Evolutionary conservation across 2,888 invertebrate genomes (phyloP).

Genomic region (Ophion ventricosus): DNA sequence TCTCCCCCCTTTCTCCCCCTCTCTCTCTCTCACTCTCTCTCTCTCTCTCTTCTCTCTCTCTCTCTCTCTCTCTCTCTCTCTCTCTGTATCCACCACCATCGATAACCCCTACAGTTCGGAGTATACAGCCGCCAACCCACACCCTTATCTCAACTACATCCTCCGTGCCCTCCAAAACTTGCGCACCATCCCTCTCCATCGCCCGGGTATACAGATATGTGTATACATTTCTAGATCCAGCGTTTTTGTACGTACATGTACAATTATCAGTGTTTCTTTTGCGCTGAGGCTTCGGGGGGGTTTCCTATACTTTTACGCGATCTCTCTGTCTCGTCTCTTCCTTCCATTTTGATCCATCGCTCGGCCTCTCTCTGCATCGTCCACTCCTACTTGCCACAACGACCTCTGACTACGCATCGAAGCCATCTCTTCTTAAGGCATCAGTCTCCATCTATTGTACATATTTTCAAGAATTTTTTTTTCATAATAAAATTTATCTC

Average conservation of each 20-base stretch:
- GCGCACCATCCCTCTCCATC: conserved; percentile 36
- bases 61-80: conserved; percentile 47
- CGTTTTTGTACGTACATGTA: conserved; percentile 1
- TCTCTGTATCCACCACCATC: conserved; percentile 77
- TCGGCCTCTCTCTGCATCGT: conserved; percentile 1
- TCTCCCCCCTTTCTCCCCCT: conserved; percentile 46
- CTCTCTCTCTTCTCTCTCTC: too few species aligned
- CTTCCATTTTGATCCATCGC: conserved; percentile 35
- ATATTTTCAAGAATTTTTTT: too few species aligned
- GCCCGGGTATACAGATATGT: conserved; percentile 39
- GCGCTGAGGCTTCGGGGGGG: conserved; percentile 17
- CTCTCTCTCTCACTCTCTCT: conserved; percentile 55
- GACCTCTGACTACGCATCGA: conserved; percentile 43
- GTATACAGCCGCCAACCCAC: conserved; percentile 55
- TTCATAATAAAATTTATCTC: too few species aligned
- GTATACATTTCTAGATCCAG: conserved; percentile 44
- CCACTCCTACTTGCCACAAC: conserved; percentile 2
- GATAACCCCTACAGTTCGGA: conserved; percentile 74
- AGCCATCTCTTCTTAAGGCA: conserved; percentile 45
- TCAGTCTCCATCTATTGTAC: too few species aligned
- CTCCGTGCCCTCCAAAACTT: conserved; percentile 40
- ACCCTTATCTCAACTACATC: conserved; percentile 61
- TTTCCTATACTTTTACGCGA: conserved; percentile 29
- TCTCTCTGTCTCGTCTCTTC: conserved; percentile 43
- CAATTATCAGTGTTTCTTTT: conserved; percentile 47